Conservation (phyloP, 2,888 invertebrate species). For the Quadroppia sp. region DNA sequence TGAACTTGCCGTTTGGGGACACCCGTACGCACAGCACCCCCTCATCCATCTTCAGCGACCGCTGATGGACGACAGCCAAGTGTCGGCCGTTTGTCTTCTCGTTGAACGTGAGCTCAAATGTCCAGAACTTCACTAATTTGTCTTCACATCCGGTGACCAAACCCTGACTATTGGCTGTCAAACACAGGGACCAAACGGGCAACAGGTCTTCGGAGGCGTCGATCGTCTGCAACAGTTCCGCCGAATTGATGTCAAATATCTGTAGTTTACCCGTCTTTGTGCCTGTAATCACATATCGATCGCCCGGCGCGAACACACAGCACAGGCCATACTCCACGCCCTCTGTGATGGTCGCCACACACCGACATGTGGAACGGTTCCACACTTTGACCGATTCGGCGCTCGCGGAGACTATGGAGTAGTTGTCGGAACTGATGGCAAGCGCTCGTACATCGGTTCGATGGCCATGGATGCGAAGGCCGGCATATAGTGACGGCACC, state of each 20-base stretch:
- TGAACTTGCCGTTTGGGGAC: constrained; percentile 76
- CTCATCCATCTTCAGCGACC: constrained; percentile 81
- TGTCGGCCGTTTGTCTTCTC: constrained; percentile 55
- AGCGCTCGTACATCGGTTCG: constrained; percentile 81
- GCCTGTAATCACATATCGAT: constrained; percentile 82
- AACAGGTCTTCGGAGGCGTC: constrained; percentile 66
- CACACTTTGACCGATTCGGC: constrained; percentile 86
- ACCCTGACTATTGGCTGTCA: constrained; percentile 74
- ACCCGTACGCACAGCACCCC: constrained; percentile 71
- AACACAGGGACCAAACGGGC: constrained; percentile 71
- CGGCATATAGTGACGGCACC: constrained; percentile 57
- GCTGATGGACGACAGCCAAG: constrained; percentile 63
- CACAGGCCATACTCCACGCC: constrained; percentile 65
- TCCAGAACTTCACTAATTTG: constrained; percentile 87
- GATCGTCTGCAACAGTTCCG: constrained; percentile 72
- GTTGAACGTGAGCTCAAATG: constrained; percentile 70
- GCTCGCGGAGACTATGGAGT: constrained; percentile 70
- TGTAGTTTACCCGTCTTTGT: constrained; percentile 74
- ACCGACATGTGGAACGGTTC: constrained; percentile 66
- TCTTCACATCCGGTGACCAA: constrained; percentile 83
- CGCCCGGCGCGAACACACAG: constrained; percentile 78
- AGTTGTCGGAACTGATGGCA: constrained; percentile 82
- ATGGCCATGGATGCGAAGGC: constrained; percentile 73
- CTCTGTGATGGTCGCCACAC: constrained; percentile 64
- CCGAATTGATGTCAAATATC: constrained; percentile 77